A percentile compares a stretch with the other conserved stretches of the same genome.
These are phyloP conservation scores for Proisotoma minuta DNA, from an alignment of 2,888 invertebrate species.

Conservation along the genomic window DNA sequence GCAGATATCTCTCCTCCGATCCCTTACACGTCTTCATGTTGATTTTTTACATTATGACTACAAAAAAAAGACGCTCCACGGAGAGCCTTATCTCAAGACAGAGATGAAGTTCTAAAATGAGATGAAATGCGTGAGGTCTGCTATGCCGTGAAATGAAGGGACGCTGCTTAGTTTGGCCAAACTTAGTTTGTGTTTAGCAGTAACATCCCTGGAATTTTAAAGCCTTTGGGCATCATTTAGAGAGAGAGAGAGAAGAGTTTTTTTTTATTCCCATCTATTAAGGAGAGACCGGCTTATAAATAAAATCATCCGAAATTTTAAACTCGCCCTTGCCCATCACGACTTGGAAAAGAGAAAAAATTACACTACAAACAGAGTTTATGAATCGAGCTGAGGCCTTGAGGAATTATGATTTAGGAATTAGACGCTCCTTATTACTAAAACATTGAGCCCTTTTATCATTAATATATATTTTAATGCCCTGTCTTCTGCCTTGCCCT, in stretches of 20 bases:
- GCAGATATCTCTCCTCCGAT: slow-evolving; percentile 1
- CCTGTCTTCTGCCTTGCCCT: neutral
- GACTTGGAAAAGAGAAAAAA: slow-evolving; percentile 20
- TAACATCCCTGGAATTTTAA: slow-evolving; percentile 23
- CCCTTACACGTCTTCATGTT: slow-evolving; percentile 5
- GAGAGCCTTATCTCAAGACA: slow-evolving; percentile 7
- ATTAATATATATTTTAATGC: neutral
- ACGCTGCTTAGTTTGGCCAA: neutral
- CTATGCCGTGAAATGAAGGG: slow-evolving; percentile 10
- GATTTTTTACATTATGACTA: slow-evolving; percentile 6
- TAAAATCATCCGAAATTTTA: slow-evolving; percentile 29
- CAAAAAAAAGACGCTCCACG: slow-evolving; percentile 3
- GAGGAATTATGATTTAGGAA: neutral
- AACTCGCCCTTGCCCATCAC: slow-evolving; percentile 41
- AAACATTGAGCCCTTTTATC: neutral
- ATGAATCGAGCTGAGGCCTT: neutral
- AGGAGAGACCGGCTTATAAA: slow-evolving; percentile 35
- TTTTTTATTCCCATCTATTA: slow-evolving; percentile 43
- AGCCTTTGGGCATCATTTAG: slow-evolving; percentile 36
- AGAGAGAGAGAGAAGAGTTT: slow-evolving; percentile 5
- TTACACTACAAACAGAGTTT: slow-evolving; percentile 11
- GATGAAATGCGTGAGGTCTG: slow-evolving; percentile 18
- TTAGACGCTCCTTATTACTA: neutral
- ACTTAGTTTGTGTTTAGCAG: slow-evolving; percentile 6
- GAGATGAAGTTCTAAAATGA: slow-evolving; percentile 12